Base-by-base conservation (phyloP, 2,888 invertebrate species). In the Hirtodrosophila trivittata region DNA sequence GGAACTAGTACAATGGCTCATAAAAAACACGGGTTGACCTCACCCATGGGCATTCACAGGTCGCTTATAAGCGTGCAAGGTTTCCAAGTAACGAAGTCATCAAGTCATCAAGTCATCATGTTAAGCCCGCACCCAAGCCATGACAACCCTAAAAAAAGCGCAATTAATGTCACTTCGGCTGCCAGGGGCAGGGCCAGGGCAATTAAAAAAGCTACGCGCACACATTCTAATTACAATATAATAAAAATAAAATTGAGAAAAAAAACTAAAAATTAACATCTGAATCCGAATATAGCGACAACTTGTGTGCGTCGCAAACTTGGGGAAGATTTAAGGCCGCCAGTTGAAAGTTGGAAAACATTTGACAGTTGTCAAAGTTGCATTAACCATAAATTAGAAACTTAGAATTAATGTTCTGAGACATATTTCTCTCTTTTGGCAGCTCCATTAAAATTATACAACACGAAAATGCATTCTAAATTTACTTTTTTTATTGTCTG, bases 201-300 rank as follows among this genome's bases (percentile, higher is more conserved):
- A 66, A 77, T 66, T 66, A 64, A 85, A 82, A 57, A 75, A 43
- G 28, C 51, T 66, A 72, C 58, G 43, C 66, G 2, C 5, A 3
- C 2, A 82, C 86, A 80, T 80, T 80, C 80, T 86, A 78, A 86
- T 83, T 85, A 71, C 85, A 71, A 70, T 75, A 65, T 21, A 21
- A 21, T 21, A 21, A 21, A 3, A 21, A 21, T 3, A 21, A 21
- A 21, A n/a, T n/a, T n/a, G n/a, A n/a, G n/a, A n/a, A n/a, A n/a
- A n/a, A n/a, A n/a, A n/a, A n/a, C n/a, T n/a, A 3, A 21, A 21
- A 21, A 21, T 21, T n/a, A 32, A 32, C 1, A n/a, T 32, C 32
- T 32, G 3, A 10, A 10, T 5, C 26, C 26, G 8, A 6, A 6
- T 26, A 26, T 5, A 26, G 8, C 26, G 8, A 26, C 8, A 26